These are phyloP conservation scores for Stenopsyche tienmushanensis DNA, from an alignment of 1,140 invertebrate genomes.

Conservation along the genomic window DNA sequence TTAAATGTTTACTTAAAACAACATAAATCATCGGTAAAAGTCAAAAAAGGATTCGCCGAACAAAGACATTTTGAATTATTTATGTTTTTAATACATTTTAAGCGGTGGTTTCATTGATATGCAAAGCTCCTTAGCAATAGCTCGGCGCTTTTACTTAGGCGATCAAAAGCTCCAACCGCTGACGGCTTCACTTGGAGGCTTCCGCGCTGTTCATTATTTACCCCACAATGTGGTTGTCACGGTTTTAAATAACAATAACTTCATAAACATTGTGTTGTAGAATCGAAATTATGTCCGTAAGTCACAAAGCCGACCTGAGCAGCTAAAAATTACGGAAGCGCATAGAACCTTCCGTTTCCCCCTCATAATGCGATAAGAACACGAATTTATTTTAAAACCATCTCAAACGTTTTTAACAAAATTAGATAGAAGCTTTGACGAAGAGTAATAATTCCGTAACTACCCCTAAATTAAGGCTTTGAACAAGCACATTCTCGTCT, in stretches of 20 bases:
- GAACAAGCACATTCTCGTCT: too few species aligned
- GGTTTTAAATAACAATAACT: constrained; percentile 20
- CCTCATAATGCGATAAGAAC: neutral
- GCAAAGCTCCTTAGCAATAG: constrained; percentile 32
- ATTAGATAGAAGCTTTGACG: too few species aligned
- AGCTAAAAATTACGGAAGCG: neutral
- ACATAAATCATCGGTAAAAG: constrained; percentile 36
- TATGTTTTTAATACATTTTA: constrained; percentile 39
- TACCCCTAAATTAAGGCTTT: too few species aligned
- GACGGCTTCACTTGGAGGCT: neutral
- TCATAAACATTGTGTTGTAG: neutral
- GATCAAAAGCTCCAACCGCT: constrained; percentile 24
- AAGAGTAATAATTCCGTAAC: too few species aligned
- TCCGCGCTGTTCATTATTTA: constrained; percentile 30
- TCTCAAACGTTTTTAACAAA: too few species aligned
- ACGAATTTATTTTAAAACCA: neutral
- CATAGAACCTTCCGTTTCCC: neutral
- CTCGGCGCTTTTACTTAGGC: constrained; percentile 14
- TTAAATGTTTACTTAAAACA: constrained; percentile 30
- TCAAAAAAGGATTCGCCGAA: constrained; percentile 33
- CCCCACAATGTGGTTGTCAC: constrained; percentile 13
- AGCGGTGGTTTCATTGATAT: constrained; percentile 35
- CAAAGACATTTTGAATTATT: constrained; percentile 39
- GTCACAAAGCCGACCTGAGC: neutral
- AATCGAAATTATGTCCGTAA: neutral